Conservation (phyloP, 2,888 invertebrate genomes). For the Drosophila rubida region DNA sequence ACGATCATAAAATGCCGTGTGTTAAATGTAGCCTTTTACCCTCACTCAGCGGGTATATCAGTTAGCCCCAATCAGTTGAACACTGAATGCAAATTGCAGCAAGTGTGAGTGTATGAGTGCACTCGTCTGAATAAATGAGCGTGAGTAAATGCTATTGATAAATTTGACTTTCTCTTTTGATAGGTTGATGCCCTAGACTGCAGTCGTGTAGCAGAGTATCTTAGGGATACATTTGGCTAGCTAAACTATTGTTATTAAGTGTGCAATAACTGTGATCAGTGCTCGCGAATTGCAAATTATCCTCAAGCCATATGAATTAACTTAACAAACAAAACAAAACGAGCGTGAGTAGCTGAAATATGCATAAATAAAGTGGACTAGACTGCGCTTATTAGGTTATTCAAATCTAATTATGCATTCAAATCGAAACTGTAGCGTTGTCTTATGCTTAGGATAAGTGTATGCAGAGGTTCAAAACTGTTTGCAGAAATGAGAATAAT, state of each 20-base stretch:
- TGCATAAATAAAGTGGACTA: neutral
- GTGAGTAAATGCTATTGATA: neutral
- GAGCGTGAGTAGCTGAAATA: neutral
- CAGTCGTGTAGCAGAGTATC: neutral
- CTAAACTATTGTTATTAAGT: neutral
- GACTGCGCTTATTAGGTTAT: neutral
- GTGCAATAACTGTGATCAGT: neutral
- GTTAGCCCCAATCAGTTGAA: neutral
- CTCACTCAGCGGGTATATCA: conserved; percentile 3
- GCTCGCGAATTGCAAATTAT: too few species aligned
- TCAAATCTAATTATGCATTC: neutral
- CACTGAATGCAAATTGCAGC: neutral
- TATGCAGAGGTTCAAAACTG: neutral
- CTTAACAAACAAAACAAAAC: neutral
- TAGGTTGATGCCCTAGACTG: conserved; percentile 9
- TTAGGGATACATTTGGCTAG: neutral
- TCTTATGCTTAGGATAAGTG: conserved; percentile 29
- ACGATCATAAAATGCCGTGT: conserved; percentile 48
- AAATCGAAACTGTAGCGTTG: neutral
- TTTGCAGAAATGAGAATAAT: conserved; percentile 25
- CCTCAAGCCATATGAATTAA: neutral
- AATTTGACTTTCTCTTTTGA: conserved; percentile 31
- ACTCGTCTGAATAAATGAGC: neutral
- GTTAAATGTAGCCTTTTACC: conserved; percentile 32
- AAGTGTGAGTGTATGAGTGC: neutral